Evolutionary conservation across 2,797 vertebrate genomes (phyloP).

Genomic region (Gymnopithys bicolor): DNA sequence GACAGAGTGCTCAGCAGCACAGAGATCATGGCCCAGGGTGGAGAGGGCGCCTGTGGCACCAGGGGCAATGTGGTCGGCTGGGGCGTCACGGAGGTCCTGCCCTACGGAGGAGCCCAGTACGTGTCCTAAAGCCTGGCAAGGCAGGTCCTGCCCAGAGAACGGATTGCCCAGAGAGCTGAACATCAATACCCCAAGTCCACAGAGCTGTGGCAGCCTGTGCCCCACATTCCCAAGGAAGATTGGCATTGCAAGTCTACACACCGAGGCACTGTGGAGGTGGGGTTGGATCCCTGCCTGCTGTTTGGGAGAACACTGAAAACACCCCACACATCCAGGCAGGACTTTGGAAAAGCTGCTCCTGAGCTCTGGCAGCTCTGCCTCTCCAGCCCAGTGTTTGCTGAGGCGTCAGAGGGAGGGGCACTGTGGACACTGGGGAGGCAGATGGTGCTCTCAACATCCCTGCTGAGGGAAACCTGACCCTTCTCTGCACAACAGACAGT

Average conservation of each 20-base stretch:
- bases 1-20: conserved; percentile 81
- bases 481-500: background rate
- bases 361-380: background rate
- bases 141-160: background rate
- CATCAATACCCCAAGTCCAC: accelerated
- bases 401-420: background rate
- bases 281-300: background rate
- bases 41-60: conserved; percentile 77
- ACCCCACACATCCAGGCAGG: background rate
- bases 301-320: background rate
- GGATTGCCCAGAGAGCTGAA: background rate
- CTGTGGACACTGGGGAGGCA: background rate
- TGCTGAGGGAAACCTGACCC: background rate
- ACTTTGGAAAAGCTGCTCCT: background rate
- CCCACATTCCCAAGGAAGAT: background rate
- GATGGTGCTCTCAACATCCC: background rate
- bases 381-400: background rate
- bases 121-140: conserved; percentile 74
- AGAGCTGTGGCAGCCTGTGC: background rate
- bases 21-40: conserved; percentile 79
- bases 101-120: conserved; percentile 89
- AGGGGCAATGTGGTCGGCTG: conserved; percentile 90
- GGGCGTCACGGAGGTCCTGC: conserved; percentile 91
- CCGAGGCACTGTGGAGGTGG: background rate
- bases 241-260: background rate